These are phyloP conservation scores for Hypotaenidia okinawae DNA, from an alignment of 2,797 vertebrate genomes.

Conservation along the genomic window DNA sequence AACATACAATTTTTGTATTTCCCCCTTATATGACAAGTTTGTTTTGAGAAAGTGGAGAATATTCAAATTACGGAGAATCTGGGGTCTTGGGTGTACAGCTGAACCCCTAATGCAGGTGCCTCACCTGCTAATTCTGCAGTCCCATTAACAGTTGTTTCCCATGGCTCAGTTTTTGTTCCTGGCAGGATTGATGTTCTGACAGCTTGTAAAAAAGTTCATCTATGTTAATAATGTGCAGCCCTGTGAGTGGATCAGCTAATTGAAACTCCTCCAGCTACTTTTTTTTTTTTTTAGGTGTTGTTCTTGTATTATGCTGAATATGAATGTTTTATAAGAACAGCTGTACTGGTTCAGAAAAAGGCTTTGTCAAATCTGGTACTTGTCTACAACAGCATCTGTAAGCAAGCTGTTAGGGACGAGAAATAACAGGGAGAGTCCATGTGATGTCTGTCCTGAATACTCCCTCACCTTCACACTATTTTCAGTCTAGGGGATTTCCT, in stretches of 20 bases:
- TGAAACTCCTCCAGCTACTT: background rate
- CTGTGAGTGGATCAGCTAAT: background rate
- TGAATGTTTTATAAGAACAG: constrained; percentile 50
- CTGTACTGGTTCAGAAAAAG: constrained; percentile 30
- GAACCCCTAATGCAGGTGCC: background rate
- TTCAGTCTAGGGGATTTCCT: constrained; percentile 20
- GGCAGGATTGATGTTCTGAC: background rate
- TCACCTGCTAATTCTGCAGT: background rate
- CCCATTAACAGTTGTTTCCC: background rate
- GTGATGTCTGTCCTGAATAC: background rate
- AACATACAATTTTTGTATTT: background rate
- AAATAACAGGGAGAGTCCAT: background rate
- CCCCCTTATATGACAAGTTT: background rate
- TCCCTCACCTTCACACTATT: background rate
- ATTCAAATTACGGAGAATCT: background rate
- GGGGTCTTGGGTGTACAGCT: background rate
- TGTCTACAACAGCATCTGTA: background rate
- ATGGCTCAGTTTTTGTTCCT: background rate
- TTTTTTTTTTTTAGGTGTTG: background rate
- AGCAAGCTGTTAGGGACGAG: background rate
- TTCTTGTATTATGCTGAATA: background rate
- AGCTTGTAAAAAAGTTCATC: background rate
- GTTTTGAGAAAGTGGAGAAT: background rate
- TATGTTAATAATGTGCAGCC: background rate
- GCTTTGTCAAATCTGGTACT: background rate